Conservation (phyloP, 2,113 vertebrate genomes). For the Oryzias javanicus region DNA sequence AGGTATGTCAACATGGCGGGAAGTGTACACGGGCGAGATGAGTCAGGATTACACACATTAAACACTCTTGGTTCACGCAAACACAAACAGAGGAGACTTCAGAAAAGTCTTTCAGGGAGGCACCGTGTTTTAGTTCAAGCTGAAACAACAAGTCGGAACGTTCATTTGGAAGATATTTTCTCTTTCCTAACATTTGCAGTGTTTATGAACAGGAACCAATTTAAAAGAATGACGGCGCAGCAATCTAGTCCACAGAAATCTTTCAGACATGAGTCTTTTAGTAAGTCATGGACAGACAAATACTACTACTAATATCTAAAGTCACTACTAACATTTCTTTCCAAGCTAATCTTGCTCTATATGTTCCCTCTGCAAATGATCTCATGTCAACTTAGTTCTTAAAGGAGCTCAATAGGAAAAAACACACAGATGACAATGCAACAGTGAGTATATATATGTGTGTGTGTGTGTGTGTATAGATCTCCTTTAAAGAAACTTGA, state of each 20-base stretch:
- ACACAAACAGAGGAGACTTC: slow-evolving; percentile 29
- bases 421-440: slow-evolving; percentile 51
- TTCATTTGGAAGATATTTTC: slow-evolving; percentile 26
- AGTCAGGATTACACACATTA: slow-evolving; percentile 29
- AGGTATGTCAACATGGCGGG: slow-evolving; percentile 62
- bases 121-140: slow-evolving; percentile 39
- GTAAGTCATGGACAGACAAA: too few relatives aligned
- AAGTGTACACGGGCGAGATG: slow-evolving; percentile 36
- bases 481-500: slow-evolving; percentile 27
- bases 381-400: slow-evolving; percentile 49
- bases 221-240: slow-evolving; percentile 14
- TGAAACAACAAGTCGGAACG: slow-evolving; percentile 42
- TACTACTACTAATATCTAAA: too few relatives aligned
- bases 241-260: neutral
- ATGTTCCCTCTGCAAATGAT: slow-evolving; percentile 31
- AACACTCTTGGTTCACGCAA: slow-evolving; percentile 28
- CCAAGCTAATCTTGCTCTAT: slow-evolving; percentile 1
- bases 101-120: slow-evolving; percentile 15
- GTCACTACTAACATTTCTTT: neutral
- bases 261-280: neutral
- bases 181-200: slow-evolving; percentile 7
- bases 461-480: too few relatives aligned
- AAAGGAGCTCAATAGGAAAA: slow-evolving; percentile 19
- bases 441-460: slow-evolving; percentile 47
- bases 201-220: neutral